Evolutionary conservation across 1,140 invertebrate species (phyloP).

Genomic region (Drosophila takahashii): DNA sequence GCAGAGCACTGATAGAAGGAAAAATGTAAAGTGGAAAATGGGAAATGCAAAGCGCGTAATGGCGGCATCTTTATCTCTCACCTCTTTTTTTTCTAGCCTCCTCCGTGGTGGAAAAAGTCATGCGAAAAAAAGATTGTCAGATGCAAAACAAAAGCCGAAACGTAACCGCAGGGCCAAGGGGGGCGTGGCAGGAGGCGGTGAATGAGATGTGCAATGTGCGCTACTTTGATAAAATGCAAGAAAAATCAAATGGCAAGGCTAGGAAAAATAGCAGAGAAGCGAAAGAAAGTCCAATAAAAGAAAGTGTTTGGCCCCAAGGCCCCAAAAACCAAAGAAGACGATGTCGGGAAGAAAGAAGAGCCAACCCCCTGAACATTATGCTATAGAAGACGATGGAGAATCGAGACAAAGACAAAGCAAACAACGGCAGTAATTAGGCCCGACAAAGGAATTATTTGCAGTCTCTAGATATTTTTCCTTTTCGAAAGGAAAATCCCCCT

Average conservation of each 20-base stretch:
- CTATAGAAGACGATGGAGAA: constrained; percentile 23
- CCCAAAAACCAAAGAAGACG: constrained; percentile 39
- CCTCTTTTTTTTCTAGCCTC: constrained; percentile 6
- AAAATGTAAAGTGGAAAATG: constrained; percentile 57
- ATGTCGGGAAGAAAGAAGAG: constrained; percentile 5
- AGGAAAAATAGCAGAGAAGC: constrained; percentile 28
- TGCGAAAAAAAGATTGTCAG: constrained; percentile 64
- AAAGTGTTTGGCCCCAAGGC: constrained; percentile 77
- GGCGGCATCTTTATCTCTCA: constrained; percentile 62
- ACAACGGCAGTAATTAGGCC: constrained; percentile 72
- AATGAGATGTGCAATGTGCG: constrained; percentile 51
- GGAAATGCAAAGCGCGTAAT: constrained; percentile 66
- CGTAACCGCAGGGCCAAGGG: constrained; percentile 38
- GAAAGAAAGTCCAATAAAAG: constrained; percentile 75
- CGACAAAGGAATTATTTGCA: constrained; percentile 44
- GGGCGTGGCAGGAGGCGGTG: constrained; percentile 11
- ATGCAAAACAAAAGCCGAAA: constrained; percentile 70
- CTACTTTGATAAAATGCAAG: constrained; percentile 51
- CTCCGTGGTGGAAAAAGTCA: constrained; percentile 35
- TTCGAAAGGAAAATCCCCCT: constrained; percentile 32
- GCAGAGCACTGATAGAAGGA: constrained; percentile 24
- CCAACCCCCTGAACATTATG: constrained; percentile 55
- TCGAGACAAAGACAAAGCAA: constrained; percentile 49
- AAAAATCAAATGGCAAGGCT: constrained; percentile 27
- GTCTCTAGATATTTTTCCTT: constrained; percentile 28